These are phyloP conservation scores for Itoplectis maculator DNA, from an alignment of 2,888 invertebrate species.

Conservation along the genomic window DNA sequence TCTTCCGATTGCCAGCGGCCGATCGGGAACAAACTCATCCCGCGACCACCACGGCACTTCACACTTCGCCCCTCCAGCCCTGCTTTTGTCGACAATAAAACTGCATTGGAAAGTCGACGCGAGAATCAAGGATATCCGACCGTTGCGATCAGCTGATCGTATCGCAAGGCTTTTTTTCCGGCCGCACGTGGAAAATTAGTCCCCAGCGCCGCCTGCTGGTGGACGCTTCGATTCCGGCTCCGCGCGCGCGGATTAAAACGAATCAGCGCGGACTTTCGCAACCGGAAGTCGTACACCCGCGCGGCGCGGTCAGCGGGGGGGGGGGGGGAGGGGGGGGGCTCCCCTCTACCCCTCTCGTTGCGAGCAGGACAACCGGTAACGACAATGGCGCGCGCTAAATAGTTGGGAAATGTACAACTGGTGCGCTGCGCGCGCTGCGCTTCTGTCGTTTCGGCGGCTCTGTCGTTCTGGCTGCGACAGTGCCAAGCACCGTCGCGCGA, in stretches of 20 bases:
- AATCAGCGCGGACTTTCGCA: constrained; percentile 59
- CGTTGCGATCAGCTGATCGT: constrained; percentile 35
- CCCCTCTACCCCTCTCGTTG: no score
- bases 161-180: constrained; percentile 15
- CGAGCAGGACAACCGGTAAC: constrained; percentile 61
- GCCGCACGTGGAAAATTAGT: background rate
- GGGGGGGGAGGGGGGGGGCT: constrained; percentile 59
- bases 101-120: constrained; percentile 56
- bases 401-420: constrained; percentile 70
- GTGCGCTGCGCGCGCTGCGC: constrained; percentile 52
- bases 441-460: no score
- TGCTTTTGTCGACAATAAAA: constrained; percentile 29
- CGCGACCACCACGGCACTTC: constrained; percentile 16
- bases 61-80: background rate
- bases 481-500: constrained; percentile 70
- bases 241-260: constrained; percentile 42
- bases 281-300: constrained; percentile 68
- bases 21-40: constrained; percentile 38
- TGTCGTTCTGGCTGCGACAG: constrained; percentile 61
- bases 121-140: constrained; percentile 47
- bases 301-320: constrained; percentile 46
- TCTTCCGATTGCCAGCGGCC: constrained; percentile 48
- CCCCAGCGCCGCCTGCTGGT: background rate
- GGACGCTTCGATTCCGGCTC: background rate
- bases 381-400: constrained; percentile 69